Conservation (phyloP, 2,113 vertebrate species). For the Epinephelus cyanopodus region DNA sequence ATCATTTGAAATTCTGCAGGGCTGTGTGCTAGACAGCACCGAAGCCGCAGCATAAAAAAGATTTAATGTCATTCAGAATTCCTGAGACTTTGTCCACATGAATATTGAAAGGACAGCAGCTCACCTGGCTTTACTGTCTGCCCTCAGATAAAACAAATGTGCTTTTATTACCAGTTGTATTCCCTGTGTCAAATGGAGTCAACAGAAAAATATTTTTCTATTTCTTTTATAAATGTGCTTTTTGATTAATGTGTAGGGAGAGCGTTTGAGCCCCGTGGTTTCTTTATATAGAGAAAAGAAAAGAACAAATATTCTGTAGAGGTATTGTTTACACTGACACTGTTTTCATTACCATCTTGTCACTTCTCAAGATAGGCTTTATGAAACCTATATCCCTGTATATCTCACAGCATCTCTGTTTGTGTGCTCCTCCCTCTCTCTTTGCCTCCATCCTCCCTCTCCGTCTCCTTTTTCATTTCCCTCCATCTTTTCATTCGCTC, state of each 20-base stretch:
- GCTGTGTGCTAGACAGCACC: neutral
- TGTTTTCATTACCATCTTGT: slow-evolving; percentile 12
- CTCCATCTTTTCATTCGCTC: neutral
- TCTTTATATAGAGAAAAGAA: neutral
- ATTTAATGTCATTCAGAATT: neutral
- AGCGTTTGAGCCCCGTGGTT: neutral
- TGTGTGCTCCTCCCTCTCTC: slow-evolving; percentile 7
- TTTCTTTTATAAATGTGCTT: slow-evolving; percentile 18
- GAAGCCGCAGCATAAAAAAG: neutral
- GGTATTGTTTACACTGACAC: slow-evolving; percentile 19
- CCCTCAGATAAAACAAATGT: neutral
- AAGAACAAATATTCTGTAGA: neutral
- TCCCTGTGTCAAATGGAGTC: neutral
- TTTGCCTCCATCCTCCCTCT: neutral
- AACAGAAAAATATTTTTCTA: slow-evolving; percentile 3
- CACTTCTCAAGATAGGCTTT: slow-evolving; percentile 11
- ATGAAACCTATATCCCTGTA: neutral
- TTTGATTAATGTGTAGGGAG: neutral
- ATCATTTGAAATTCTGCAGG: neutral
- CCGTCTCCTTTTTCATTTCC: neutral
- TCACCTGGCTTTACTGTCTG: neutral
- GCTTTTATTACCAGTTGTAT: neutral
- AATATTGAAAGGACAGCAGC: neutral
- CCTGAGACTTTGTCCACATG: neutral
- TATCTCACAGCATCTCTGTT: slow-evolving; percentile 16